These are phyloP conservation scores for Archips xylosteana DNA, from an alignment of 2,888 invertebrate species.

Conservation along the genomic window DNA sequence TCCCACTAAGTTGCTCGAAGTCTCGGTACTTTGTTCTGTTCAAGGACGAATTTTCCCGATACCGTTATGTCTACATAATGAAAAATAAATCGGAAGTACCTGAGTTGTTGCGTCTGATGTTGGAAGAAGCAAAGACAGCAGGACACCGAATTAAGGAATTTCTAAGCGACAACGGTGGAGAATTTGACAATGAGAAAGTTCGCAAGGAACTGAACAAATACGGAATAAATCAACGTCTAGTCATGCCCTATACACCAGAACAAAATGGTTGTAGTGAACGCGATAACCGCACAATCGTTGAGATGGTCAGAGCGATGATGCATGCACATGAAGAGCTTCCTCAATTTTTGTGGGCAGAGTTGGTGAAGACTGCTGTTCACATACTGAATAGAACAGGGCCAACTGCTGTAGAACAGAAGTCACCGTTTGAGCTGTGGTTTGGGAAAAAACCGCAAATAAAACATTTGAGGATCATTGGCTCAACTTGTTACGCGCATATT, in stretches of 20 bases:
- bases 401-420: constrained; percentile 3
- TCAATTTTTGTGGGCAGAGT: constrained; percentile 28
- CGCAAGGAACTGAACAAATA: not conserved
- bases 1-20: not conserved
- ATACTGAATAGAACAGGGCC: constrained; percentile 21
- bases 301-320: constrained; percentile 20
- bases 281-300: not conserved
- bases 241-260: constrained; percentile 13
- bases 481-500: too few relatives aligned
- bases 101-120: too few relatives aligned
- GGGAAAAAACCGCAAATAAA: constrained; percentile 1
- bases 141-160: not conserved
- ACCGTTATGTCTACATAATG: not conserved
- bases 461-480: constrained; percentile 1
- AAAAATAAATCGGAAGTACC: too few relatives aligned
- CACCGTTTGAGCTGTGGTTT: not conserved
- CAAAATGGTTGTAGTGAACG: constrained; percentile 3
- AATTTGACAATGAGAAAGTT: constrained; percentile 2
- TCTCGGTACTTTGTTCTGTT: not conserved
- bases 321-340: constrained; percentile 21
- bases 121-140: too few relatives aligned
- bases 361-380: constrained; percentile 14
- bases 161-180: not conserved
- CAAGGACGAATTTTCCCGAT: not conserved
- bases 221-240: constrained; percentile 3